Base-by-base conservation (phyloP, 2,113 vertebrate species). In the Emydura subglobosa region DNA sequence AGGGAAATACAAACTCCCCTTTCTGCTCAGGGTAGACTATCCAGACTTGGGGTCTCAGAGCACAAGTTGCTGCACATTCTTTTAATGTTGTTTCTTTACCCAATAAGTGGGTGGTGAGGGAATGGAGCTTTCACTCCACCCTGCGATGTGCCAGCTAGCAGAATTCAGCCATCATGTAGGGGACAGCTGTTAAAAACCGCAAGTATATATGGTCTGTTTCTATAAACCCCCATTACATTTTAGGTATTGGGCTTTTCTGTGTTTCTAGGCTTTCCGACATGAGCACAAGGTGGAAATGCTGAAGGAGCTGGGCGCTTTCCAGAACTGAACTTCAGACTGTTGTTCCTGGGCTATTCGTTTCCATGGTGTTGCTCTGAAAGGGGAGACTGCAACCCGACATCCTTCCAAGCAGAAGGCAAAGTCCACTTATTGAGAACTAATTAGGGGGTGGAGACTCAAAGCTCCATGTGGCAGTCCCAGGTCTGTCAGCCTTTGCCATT, bases 341-440 rank as follows among this genome's bases (percentile, higher is more conserved):
- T 13, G 39, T 44, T 44, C 72, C 39, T 44, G 42, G 25, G 12
- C 72, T 22, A 82, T 57, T 5, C 2, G 1, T 50, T 31, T 74
- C 6, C 74, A 10, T n/a, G 1, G 0, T 25, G 0, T 31, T 76
- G 12, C 59, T 0, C 55, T 34, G 25, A 31, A n/a, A 27, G 78
- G 3, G 49, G 11, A 0, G 61, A 1, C 61, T 14, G 16, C 72
- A 76, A 49, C 13, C 50, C 16, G 53, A 22, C 10, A 1, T 0
- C 19, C 79, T 31, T 39, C 53, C 2, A 42, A 90, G 82, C n/a
- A 47, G 49, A 82, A 21, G 0, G 1, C 42, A 12, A 89, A 86
- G 34, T 68, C n/a, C 31, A 24, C 22, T 94, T 96, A 92, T 92
- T 6, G n/a, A 95, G 81, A 39, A 42, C 86, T 93, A 88, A 97